Percentiles rank a stretch among this genome's conserved stretches.
Evolutionary conservation across 1,140 invertebrate species (phyloP).

Genomic region (Lethrus apterus): DNA sequence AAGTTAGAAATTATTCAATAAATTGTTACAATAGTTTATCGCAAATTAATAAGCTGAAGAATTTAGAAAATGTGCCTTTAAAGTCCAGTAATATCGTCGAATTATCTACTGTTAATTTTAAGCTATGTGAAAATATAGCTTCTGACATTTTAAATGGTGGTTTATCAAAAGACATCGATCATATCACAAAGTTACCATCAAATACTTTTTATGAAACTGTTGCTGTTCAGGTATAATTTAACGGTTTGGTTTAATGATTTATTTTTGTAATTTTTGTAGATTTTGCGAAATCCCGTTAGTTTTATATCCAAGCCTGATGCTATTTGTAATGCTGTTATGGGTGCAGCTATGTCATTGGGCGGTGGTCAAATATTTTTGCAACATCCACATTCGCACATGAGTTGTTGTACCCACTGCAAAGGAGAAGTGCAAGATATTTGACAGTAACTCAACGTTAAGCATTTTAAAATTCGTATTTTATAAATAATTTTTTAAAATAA

Average conservation of each 20-base stretch:
- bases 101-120: conserved; percentile 34
- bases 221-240: conserved; percentile 35
- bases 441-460: conserved; percentile 15
- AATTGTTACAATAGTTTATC: conserved; percentile 60
- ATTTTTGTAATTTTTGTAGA: conserved; percentile 19
- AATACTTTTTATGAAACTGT: conserved; percentile 39
- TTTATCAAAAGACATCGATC: conserved; percentile 4
- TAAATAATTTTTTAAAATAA: no score
- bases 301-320: conserved; percentile 36
- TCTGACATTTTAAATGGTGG: neutral
- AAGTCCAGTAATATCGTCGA: conserved; percentile 43
- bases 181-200: conserved; percentile 31
- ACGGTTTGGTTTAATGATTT: neutral
- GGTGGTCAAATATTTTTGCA: conserved; percentile 33
- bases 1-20: conserved; percentile 60
- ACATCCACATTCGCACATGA: conserved; percentile 29
- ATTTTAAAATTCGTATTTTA: no score
- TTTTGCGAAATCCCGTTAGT: conserved; percentile 35
- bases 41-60: conserved; percentile 28
- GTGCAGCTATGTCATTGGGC: conserved; percentile 37
- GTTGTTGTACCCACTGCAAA: conserved; percentile 42
- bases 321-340: conserved; percentile 41
- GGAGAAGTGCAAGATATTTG: conserved; percentile 40
- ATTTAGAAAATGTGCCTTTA: conserved; percentile 5
- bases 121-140: conserved; percentile 34